Percentiles rank a stretch among this genome's conserved stretches.
Evolutionary conservation across 2,888 invertebrate species (phyloP).

Genomic region (Pycnomerus fuliginosus): DNA sequence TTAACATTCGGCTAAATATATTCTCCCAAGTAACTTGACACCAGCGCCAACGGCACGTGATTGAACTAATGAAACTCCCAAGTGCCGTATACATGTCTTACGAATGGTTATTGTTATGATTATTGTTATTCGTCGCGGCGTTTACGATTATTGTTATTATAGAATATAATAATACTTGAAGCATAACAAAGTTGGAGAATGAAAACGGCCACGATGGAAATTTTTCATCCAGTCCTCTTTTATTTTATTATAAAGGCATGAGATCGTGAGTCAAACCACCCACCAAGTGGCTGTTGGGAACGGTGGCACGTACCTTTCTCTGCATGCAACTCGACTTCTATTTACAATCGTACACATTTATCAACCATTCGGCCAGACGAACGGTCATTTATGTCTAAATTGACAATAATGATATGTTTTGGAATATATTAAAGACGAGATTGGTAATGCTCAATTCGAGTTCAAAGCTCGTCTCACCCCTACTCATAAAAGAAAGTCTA

Average conservation of each 20-base stretch:
- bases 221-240: slow-evolving; percentile 2
- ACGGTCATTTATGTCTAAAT: slow-evolving; percentile 47
- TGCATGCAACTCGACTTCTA: slow-evolving; percentile 46
- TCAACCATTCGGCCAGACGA: slow-evolving; percentile 41
- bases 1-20: slow-evolving; percentile 32
- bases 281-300: slow-evolving; percentile 28
- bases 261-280: slow-evolving; percentile 24
- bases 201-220: slow-evolving; percentile 10
- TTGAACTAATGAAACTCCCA: slow-evolving; percentile 50
- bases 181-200: slow-evolving; percentile 16
- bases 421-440: slow-evolving; percentile 36
- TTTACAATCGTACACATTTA: slow-evolving; percentile 47
- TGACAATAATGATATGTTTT: slow-evolving; percentile 47
- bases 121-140: slow-evolving; percentile 49
- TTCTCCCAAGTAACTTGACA: slow-evolving; percentile 26
- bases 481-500: too few species aligned
- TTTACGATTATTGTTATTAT: slow-evolving; percentile 44
- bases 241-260: slow-evolving; percentile 17
- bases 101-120: slow-evolving; percentile 52
- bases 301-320: slow-evolving; percentile 37
- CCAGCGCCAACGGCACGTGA: slow-evolving; percentile 39
- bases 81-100: slow-evolving; percentile 48
- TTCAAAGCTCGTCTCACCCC: too few species aligned
- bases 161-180: slow-evolving; percentile 42
- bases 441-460: too few species aligned